phyloP scores from a whole-genome alignment of 2,113 vertebrate species.

The Rattus rattus region DNA sequence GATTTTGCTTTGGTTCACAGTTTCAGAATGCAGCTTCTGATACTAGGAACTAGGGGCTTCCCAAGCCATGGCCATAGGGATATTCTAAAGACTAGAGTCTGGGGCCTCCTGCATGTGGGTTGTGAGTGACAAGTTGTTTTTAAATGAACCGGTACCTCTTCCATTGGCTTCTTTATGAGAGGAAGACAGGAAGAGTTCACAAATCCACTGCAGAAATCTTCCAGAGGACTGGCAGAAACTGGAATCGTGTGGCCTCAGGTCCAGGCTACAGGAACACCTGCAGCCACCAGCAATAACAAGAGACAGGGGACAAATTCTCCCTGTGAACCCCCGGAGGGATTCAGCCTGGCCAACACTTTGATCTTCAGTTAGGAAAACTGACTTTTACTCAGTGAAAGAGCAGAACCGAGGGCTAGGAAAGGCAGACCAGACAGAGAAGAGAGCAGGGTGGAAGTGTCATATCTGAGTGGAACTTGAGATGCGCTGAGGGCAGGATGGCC shows the following conservation, averaged over 20 bases:
- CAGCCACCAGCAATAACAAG: background rate
- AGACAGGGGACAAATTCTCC: background rate
- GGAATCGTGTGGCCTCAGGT: background rate
- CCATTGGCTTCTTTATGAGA: background rate
- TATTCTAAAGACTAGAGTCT: background rate
- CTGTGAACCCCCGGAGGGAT: background rate
- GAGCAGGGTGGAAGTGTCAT: background rate
- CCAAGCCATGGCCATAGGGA: background rate
- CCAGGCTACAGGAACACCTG: background rate
- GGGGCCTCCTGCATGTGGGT: background rate
- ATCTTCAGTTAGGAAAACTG: background rate
- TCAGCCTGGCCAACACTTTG: background rate
- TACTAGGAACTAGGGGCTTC: background rate
- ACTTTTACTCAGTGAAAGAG: background rate
- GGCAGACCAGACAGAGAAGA: background rate
- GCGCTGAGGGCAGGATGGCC: background rate
- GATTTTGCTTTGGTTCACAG: background rate
- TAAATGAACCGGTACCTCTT: background rate
- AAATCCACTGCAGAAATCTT: background rate
- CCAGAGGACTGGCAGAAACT: background rate
- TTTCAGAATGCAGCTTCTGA: background rate
- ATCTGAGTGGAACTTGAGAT: background rate
- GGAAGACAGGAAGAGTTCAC: background rate
- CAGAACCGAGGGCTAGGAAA: background rate
- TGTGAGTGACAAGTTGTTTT: background rate